Evolutionary conservation across 92 coral and sea anemone genomes (phyloP).

Genomic region (Epizoanthus fatuus): DNA sequence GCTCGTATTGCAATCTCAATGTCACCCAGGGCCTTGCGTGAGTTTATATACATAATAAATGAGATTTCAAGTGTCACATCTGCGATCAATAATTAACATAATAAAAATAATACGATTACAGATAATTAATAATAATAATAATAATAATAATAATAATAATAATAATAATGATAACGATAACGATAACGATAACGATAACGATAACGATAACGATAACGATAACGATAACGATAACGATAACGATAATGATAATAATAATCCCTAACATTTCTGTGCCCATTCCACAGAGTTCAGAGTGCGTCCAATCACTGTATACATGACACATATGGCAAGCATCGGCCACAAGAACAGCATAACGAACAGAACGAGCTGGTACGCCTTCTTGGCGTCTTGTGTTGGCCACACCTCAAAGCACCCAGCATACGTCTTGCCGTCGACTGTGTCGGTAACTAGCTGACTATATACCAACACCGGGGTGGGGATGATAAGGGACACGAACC

Average conservation of each 20-base stretch:
- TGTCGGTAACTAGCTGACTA: constrained; percentile 46
- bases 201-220: too few species aligned
- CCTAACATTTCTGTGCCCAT: constrained; percentile 29
- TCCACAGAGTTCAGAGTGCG: constrained; percentile 28
- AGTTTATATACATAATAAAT: not conserved
- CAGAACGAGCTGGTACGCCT: constrained; percentile 59
- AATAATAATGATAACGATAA: too few species aligned
- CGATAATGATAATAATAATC: too few species aligned
- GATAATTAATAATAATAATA: not conserved
- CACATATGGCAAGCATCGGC: constrained; percentile 60
- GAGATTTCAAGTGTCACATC: not conserved
- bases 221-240: too few species aligned
- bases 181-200: too few species aligned
- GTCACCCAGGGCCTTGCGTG: constrained; percentile 91
- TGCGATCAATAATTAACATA: too few species aligned
- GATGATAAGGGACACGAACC: constrained; percentile 60
- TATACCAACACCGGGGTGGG: constrained; percentile 58
- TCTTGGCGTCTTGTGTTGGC: constrained; percentile 37
- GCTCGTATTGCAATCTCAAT: constrained; percentile 95
- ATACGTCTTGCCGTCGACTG: constrained; percentile 21
- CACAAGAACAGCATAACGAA: constrained; percentile 60
- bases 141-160: not conserved
- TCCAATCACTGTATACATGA: constrained; percentile 60
- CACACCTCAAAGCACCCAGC: constrained; percentile 71
- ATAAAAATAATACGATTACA: too few species aligned